These are phyloP conservation scores for Anastatus disparis DNA, from an alignment of 1,140 invertebrate species.

Conservation along the genomic window DNA sequence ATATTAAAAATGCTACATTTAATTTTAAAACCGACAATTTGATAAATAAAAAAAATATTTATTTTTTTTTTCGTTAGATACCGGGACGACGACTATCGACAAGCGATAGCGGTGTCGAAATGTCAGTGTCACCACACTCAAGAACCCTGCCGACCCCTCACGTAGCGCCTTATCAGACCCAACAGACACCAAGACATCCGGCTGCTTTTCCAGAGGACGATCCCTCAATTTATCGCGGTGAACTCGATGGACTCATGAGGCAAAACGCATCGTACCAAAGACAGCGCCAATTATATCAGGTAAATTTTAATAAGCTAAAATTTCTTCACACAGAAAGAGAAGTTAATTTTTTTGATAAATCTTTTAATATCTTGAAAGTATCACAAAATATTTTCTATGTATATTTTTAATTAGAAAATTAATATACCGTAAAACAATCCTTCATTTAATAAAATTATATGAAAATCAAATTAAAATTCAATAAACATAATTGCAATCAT, in stretches of 20 bases:
- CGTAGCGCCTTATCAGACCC: slow-evolving; percentile 56
- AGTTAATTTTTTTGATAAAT: no score
- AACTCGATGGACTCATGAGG: slow-evolving; percentile 79
- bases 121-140: slow-evolving; percentile 61
- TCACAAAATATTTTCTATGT: no score
- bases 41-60: no score
- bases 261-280: slow-evolving; percentile 74
- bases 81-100: slow-evolving; percentile 60
- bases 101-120: slow-evolving; percentile 64
- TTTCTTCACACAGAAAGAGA: no score
- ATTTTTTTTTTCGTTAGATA: slow-evolving; percentile 48
- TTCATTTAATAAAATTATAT: no score
- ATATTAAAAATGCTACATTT: no score
- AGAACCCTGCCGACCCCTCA: slow-evolving; percentile 61
- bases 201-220: slow-evolving; percentile 71
- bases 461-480: no score
- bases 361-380: no score
- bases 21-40: no score
- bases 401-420: no score
- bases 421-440: no score
- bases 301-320: slow-evolving; percentile 46
- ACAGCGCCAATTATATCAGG: slow-evolving; percentile 61
- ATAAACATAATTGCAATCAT: no score
- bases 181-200: slow-evolving; percentile 61
- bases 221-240: slow-evolving; percentile 74